Conservation (phyloP, 1,140 invertebrate species). For the Drosophila kikkawai region DNA sequence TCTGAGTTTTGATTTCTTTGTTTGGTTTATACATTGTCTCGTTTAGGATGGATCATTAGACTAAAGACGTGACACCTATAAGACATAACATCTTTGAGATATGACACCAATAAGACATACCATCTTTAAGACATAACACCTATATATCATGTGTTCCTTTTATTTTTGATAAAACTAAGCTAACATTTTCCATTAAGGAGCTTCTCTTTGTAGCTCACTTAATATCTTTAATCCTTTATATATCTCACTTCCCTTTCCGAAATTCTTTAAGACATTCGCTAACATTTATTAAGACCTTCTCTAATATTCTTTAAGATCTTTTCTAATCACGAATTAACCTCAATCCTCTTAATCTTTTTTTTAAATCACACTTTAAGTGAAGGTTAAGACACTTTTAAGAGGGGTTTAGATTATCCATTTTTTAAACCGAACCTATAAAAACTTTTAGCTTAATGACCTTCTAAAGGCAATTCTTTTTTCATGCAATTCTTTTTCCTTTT, state of each 20-base stretch:
- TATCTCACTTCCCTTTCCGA: no score
- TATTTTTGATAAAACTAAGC: background rate
- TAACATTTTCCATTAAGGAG: background rate
- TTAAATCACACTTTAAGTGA: background rate
- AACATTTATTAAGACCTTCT: no score
- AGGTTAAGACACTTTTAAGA: background rate
- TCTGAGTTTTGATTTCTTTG: conserved; percentile 28
- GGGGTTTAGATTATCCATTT: no score
- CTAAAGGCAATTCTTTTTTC: no score
- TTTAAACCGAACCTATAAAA: background rate
- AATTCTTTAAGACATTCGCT: no score
- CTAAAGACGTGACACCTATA: background rate
- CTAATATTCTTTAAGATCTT: no score
- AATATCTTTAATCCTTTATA: background rate
- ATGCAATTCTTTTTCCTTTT: no score
- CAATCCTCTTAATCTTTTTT: background rate
- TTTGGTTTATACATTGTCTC: background rate
- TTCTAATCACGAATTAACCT: no score
- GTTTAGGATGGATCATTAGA: no score
- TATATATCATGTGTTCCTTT: background rate
- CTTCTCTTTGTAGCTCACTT: background rate
- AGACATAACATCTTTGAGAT: background rate
- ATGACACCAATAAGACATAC: background rate
- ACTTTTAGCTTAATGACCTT: no score
- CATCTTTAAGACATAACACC: background rate